Conservation (phyloP, 2,888 invertebrate genomes). For the Alloscopus bannaensis region DNA sequence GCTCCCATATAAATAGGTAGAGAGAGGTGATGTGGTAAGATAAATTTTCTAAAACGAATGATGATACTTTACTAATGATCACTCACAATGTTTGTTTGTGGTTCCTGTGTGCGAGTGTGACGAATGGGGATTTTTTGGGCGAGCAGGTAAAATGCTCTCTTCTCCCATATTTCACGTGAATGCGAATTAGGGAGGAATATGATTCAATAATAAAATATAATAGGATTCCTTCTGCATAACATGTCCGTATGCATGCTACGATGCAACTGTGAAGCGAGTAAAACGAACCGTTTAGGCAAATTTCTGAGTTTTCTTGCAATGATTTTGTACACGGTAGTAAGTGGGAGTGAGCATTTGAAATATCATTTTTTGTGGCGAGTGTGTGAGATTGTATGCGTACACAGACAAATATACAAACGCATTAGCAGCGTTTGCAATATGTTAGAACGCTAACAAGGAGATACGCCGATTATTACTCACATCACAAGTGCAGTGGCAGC, state of each 20-base stretch:
- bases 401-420: no score
- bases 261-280: conserved; percentile 10
- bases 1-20: conserved; percentile 4
- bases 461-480: conserved; percentile 35
- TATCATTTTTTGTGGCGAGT: background rate
- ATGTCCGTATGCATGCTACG: conserved; percentile 12
- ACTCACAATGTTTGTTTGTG: conserved; percentile 13
- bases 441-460: conserved; percentile 19
- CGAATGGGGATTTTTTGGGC: conserved; percentile 9
- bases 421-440: conserved; percentile 5
- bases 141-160: background rate
- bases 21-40: conserved; percentile 1
- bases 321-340: conserved; percentile 10
- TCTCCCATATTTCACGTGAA: background rate
- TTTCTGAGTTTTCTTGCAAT: conserved; percentile 7
- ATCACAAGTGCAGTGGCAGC: background rate
- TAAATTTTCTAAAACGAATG: background rate
- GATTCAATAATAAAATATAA: conserved; percentile 12
- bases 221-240: background rate
- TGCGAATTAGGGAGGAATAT: conserved; percentile 4
- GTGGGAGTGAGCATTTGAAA: conserved; percentile 1
- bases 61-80: conserved; percentile 6
- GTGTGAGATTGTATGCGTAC: no score
- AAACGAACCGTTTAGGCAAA: background rate
- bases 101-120: conserved; percentile 8